Conservation (phyloP, 2,113 vertebrate genomes). For the Platysteira castanea region DNA sequence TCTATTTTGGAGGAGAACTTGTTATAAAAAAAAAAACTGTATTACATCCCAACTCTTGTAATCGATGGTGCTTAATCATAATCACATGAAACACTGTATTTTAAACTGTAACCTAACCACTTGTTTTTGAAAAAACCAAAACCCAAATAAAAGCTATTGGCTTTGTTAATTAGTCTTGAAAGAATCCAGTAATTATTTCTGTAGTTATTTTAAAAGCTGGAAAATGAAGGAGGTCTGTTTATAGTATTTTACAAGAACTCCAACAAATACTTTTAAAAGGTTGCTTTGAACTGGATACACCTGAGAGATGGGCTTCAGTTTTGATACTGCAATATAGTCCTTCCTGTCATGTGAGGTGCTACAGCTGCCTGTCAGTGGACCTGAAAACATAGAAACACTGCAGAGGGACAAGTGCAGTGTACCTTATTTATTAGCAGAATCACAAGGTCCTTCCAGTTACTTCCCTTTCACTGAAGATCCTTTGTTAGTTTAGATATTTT, state of each 20-base stretch:
- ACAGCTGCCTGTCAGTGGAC: not conserved
- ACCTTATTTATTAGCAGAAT: not conserved
- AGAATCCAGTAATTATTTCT: not conserved
- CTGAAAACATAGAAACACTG: not conserved
- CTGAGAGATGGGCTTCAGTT: not conserved
- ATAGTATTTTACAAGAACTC: not conserved
- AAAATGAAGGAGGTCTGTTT: not conserved
- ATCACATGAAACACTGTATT: not conserved
- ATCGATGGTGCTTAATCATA: not conserved
- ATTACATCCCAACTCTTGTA: not conserved
- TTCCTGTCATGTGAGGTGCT: not conserved
- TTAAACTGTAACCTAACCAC: not conserved
- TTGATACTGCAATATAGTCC: not conserved
- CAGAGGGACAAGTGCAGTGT: not conserved
- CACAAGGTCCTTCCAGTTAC: not conserved
- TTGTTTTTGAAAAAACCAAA: not conserved
- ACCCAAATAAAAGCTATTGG: not conserved
- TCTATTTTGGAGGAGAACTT: not conserved
- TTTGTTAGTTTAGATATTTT: not conserved
- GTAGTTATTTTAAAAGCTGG: not conserved
- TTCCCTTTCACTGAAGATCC: not conserved
- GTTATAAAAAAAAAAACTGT: not conserved
- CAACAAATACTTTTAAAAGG: not conserved
- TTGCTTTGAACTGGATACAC: not conserved
- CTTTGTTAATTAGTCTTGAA: not conserved